Base-by-base conservation (phyloP, 2,113 vertebrate species). In the Epinephelus cyanopodus region DNA sequence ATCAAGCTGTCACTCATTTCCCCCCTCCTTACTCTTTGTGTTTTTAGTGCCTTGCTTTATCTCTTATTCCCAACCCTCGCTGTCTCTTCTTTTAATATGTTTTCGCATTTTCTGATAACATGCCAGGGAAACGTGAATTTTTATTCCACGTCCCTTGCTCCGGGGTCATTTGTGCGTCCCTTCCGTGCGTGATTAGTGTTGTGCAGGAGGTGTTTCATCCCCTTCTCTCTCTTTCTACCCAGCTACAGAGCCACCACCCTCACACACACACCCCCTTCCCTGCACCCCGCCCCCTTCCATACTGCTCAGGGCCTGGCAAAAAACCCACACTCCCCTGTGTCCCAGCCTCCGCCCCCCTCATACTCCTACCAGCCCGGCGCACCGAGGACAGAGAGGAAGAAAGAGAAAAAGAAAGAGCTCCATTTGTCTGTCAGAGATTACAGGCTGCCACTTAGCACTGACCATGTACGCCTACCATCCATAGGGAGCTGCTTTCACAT, bases 321-420 rank as follows among this genome's bases (percentile, higher is more conserved):
- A 42, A 69, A 63, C 50, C 90, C 83, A 56, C 17, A 68, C 90
- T 87, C 88, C 88, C 66, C 82, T 74, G 83, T 92, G 76, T 92
- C 84, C 81, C 73, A 89, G 89, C 89, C 92, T 92, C 90, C 92
- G 82, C 93, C 91, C 89, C 88, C 84, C 79, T 75, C 61, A 83
- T 74, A 87, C 93, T 93, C 83, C 83, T 74, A 83, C 81, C 86
- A 91, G 86, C 88, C 91, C 80, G 73, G 89, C 79, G 25, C 68
- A 81, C 72, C 6, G 70, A 90, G 47, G 60, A 86, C 74, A 80
- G 82, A 83, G 62, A 84, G 86, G 68, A 84, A 87, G 90, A 89
- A 86, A 79, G 77, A 90, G 87, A 75, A 85, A 85, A 86, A 85
- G 77, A 90, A 83, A 88, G 77, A 79, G 79, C 87, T 85, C 70